Percentiles rank a stretch among this genome's conserved stretches.
phyloP scores from a whole-genome alignment of 2,797 vertebrate species.

The Microchirus variegatus region DNA sequence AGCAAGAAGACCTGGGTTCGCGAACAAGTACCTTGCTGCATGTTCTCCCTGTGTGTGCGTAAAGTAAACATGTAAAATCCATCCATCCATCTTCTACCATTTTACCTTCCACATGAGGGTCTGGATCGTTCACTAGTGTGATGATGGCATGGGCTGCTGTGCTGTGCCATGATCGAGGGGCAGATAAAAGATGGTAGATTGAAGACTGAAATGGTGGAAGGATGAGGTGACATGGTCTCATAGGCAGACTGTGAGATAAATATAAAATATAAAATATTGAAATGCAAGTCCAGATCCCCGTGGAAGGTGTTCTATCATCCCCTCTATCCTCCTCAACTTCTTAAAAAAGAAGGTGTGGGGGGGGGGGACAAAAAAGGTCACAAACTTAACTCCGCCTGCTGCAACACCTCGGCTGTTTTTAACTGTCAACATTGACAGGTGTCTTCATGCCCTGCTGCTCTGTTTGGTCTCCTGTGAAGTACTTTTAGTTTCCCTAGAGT shows the following conservation, averaged over 20 bases:
- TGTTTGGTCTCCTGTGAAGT: conserved; percentile 87
- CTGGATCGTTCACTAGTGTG: conserved; percentile 65
- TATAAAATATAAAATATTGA: conserved; percentile 28
- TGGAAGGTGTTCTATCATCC: neutral
- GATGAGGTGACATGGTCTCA: conserved; percentile 9
- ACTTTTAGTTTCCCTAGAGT: conserved; percentile 90
- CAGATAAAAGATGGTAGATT: conserved; percentile 27
- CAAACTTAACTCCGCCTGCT: conserved; percentile 7
- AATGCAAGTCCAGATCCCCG: conserved; percentile 15
- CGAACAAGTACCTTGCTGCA: too few relatives aligned
- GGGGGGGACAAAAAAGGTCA: conserved; percentile 23
- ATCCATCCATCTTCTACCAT: too few relatives aligned
- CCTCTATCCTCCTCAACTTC: conserved; percentile 15
- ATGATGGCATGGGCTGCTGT: conserved; percentile 92
- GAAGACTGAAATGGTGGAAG: conserved; percentile 23
- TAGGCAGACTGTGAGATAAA: neutral
- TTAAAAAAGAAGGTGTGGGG: too few relatives aligned
- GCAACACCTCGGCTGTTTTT: conserved; percentile 42
- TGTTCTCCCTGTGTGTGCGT: too few relatives aligned
- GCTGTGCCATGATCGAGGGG: conserved; percentile 93
- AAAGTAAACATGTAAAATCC: too few relatives aligned
- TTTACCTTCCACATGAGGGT: too few relatives aligned
- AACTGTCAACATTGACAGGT: conserved; percentile 95
- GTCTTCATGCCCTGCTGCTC: conserved; percentile 72
- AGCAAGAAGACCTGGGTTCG: too few relatives aligned